Base-by-base conservation (phyloP, 2,888 invertebrate genomes). In the Drosophila borealis region DNA sequence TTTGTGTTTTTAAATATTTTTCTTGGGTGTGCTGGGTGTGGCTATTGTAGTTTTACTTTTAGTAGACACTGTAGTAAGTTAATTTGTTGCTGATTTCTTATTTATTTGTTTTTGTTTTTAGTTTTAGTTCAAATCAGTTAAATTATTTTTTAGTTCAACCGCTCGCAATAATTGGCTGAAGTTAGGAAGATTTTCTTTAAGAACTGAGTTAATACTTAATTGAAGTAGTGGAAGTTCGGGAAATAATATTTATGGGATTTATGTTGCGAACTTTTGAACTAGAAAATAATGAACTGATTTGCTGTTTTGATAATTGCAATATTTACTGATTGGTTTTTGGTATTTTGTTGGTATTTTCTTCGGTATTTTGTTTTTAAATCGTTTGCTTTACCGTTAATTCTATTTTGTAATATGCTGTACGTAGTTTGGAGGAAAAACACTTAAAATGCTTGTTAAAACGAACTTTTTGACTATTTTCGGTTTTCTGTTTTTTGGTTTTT, bases 401-500 rank as follows among this genome's bases (percentile, higher is more conserved):
- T 85, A 86, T 88, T 88, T 88, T 87, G 60, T 78, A 80, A 84
- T 87, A 85, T 84, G 82, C 73, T 84, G 88, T 84, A 88, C 88
- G 85, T 88, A 88, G 83, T 88, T 81, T 86, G 84, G 67, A 85
- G 85, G 88, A 88, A 79, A 89, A 89, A 89, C 89, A 89, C 89
- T 89, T 89, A 86, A 89, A 88, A 84, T 89, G 81, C 66, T 81
- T 83, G 83, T 74, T 86, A 70, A 81, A 87, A 89, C 81, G 85
- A 83, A 77, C 71, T 48, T 65, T 63, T 68, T 60, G 54, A 64
- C 45, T 70, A 64, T 70, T 69, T 66, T 67, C 36, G 63, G 25
- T 36, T 59, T 66, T 67, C 36, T 66, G 25, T 36, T 59, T 51
- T 39, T 17, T 3, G 21, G 55, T 57, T 42, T 55, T 17, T 63